Base-by-base conservation (phyloP, 2,113 vertebrate species). In the Vicugna pacos region DNA sequence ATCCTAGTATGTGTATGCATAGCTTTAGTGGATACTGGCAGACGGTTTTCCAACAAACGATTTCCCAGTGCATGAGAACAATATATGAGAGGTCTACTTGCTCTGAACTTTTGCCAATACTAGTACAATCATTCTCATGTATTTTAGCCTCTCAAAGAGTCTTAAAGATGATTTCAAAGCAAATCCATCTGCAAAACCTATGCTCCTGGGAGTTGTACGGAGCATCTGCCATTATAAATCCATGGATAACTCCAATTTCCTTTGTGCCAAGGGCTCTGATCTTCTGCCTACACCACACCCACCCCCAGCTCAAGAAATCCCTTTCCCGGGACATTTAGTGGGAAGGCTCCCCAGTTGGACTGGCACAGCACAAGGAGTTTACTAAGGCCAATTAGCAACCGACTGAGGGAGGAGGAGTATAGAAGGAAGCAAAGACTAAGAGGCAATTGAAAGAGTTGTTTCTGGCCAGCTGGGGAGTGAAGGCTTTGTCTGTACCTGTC, bases 91-190 rank as follows among this genome's bases (percentile, higher is more conserved):
- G 6, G 10, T 70, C 46, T 67, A 3, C 6, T 16, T 83, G 56
- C 58, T 54, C 70, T 35, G 50, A 8, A 48, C 16, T 24, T 80
- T 93, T 93, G 54, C 20, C 38, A 81, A 50, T 7, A 15, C 58
- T 64, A 3, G 19, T 7, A 52, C 60, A 38, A 26, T 28, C 48
- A 60, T 11, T 50, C n/a, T 19, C 8, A n/a, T 92, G 81, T 92
- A 85, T 65, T 72, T 93, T 35, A 54, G 13, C 30, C 54, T 94
- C 75, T 84, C 85, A 50, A 38, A 81, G 62, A 95, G 56, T 83
- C 75, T 88, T 62, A 82, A 87, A 60, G 35, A 28, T 77, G 38
- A 14, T 46, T 76, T 84, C 86, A 88, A 50, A 94, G 56, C 42
- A 84, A 87, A 8, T 69, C 54, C 32, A 42, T 60, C 77, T 91